phyloP scores from a whole-genome alignment of 2,113 vertebrate genomes.

The Rallus limicola region DNA sequence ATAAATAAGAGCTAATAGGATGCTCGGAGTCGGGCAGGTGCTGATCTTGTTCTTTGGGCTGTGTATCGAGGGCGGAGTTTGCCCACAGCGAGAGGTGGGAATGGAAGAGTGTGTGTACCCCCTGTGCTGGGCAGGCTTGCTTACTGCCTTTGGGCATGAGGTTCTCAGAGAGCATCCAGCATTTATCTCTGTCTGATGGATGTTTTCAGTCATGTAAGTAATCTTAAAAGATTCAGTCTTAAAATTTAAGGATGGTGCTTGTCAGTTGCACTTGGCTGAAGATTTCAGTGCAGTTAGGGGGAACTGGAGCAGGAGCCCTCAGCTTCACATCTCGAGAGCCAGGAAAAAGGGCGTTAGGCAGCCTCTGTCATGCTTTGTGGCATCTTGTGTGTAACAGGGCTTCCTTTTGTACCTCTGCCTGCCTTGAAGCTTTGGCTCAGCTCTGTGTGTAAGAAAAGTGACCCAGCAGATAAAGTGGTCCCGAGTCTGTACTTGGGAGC shows the following conservation, averaged over 20 bases:
- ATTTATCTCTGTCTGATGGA: background rate
- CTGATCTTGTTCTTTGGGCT: background rate
- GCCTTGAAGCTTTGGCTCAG: background rate
- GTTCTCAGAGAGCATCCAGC: background rate
- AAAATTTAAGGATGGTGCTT: background rate
- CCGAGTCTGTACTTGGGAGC: background rate
- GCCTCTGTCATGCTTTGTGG: background rate
- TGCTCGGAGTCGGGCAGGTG: conserved; percentile 61
- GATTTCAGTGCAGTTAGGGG: background rate
- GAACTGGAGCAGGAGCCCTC: background rate
- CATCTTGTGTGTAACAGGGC: background rate
- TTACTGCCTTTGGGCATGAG: background rate
- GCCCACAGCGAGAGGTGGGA: background rate
- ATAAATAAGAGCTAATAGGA: background rate
- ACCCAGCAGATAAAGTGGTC: background rate
- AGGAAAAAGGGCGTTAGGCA: background rate
- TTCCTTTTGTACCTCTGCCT: background rate
- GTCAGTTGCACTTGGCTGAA: background rate
- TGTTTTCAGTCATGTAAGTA: background rate
- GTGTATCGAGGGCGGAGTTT: background rate
- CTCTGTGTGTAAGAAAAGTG: background rate
- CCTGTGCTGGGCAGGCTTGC: background rate
- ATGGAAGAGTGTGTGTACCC: background rate
- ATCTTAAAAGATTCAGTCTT: background rate
- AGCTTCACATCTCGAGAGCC: background rate